A percentile compares a stretch with the other conserved stretches of the same genome.
Evolutionary conservation across 2,797 vertebrate species (phyloP).

Genomic region (Moxostoma hubbsi): DNA sequence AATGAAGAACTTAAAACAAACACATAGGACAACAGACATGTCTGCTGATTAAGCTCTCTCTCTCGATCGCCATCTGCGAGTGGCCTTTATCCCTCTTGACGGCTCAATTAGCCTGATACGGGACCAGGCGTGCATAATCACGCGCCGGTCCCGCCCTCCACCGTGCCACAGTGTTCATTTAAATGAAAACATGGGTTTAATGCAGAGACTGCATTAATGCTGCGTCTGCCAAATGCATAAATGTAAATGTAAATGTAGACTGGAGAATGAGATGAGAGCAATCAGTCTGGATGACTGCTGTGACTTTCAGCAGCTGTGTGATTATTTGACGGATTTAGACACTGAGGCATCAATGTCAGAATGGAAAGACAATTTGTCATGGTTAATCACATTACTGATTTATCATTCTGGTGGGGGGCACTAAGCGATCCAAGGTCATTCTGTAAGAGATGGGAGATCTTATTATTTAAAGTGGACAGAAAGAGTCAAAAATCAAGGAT

Average conservation of each 20-base stretch:
- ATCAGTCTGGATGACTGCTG: constrained; percentile 39
- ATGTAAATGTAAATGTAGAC: no score
- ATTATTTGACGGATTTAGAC: constrained; percentile 44
- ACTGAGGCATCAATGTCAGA: constrained; percentile 43
- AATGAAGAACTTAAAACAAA: no score
- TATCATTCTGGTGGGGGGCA: constrained; percentile 39
- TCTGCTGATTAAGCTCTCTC: no score
- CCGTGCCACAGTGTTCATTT: no score
- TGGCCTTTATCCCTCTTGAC: no score
- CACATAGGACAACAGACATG: no score
- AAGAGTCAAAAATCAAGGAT: neutral
- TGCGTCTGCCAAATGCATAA: no score
- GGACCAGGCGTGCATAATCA: no score
- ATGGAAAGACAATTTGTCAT: constrained; percentile 48
- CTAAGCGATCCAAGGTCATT: constrained; percentile 22
- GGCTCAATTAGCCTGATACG: no score
- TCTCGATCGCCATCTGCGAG: no score
- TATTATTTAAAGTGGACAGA: constrained; percentile 25
- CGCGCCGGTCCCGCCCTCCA: no score
- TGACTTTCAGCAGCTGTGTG: constrained; percentile 13
- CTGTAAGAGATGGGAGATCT: neutral
- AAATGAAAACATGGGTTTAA: constrained; percentile 26
- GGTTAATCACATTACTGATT: constrained; percentile 40
- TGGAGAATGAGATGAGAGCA: constrained; percentile 29
- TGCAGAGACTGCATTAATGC: no score